Conservation (phyloP, 2,888 invertebrate genomes). For the Camptogramma bilineatum region DNA sequence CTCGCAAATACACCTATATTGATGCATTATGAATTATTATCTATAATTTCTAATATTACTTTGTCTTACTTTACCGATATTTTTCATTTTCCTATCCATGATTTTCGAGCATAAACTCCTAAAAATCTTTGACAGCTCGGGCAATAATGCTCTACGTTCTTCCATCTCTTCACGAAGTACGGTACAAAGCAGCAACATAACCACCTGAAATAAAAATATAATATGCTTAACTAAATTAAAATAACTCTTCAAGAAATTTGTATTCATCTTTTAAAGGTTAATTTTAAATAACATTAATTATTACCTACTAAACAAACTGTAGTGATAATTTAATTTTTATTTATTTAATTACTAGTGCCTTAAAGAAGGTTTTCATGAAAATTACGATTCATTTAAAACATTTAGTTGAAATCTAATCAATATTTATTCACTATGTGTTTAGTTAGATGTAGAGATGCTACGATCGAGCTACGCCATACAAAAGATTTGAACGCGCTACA, state of each 20-base stretch:
- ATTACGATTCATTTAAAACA: too few relatives aligned
- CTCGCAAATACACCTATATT: not conserved
- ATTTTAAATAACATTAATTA: too few relatives aligned
- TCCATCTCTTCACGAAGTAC: conserved; percentile 73
- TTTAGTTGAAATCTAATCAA: too few relatives aligned
- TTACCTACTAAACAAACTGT: too few relatives aligned
- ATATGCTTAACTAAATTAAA: not conserved
- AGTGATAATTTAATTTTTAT: too few relatives aligned
- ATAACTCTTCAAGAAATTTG: not conserved
- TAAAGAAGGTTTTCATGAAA: too few relatives aligned
- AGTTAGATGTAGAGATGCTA: not conserved
- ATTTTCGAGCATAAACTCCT: conserved; percentile 66
- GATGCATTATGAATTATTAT: not conserved
- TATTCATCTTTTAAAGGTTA: too few relatives aligned
- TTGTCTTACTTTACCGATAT: not conserved
- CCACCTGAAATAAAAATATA: conserved; percentile 64
- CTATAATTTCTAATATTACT: not conserved
- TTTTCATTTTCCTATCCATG: conserved; percentile 26
- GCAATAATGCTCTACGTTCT: conserved; percentile 78
- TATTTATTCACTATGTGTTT: too few relatives aligned
- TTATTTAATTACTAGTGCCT: too few relatives aligned
- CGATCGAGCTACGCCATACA: conserved; percentile 4
- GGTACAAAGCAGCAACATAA: conserved; percentile 77
- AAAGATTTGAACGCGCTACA: conserved; percentile 31
- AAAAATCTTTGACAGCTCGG: conserved; percentile 70